Conservation (phyloP, 2,888 invertebrate genomes). For the Oegoconia quadripuncta region DNA sequence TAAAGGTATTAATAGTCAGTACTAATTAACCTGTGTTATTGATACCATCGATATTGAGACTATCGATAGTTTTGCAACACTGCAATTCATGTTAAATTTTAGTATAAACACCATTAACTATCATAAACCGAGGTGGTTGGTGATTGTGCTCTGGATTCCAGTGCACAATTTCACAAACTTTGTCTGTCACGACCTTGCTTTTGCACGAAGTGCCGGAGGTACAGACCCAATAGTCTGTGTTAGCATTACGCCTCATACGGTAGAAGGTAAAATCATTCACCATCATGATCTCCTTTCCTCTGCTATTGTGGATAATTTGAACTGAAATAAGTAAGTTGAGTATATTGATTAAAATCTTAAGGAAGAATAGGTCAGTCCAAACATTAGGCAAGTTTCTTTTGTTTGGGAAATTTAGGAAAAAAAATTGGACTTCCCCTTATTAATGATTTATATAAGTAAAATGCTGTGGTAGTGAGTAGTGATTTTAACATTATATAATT, state of each 20-base stretch:
- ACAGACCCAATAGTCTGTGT: slow-evolving; percentile 22
- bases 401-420: too few relatives aligned
- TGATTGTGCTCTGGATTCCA: slow-evolving; percentile 15
- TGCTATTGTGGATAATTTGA: not conserved
- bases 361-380: too few relatives aligned
- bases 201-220: slow-evolving; percentile 25
- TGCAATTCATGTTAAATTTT: slow-evolving; percentile 16
- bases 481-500: too few relatives aligned
- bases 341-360: not conserved
- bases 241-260: slow-evolving; percentile 18
- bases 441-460: too few relatives aligned
- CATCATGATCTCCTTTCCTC: slow-evolving; percentile 21
- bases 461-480: too few relatives aligned
- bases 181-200: slow-evolving; percentile 23
- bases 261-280: slow-evolving; percentile 28
- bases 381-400: too few relatives aligned
- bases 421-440: too few relatives aligned
- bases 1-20: too few relatives aligned
- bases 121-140: slow-evolving; percentile 13
- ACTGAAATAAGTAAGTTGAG: not conserved
- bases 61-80: too few relatives aligned
- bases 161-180: slow-evolving; percentile 15
- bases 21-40: too few relatives aligned
- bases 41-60: too few relatives aligned
- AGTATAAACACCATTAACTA: slow-evolving; percentile 18